Evolutionary conservation across 2,113 vertebrate species (phyloP).

Genomic region (Myotis brandtii): DNA sequence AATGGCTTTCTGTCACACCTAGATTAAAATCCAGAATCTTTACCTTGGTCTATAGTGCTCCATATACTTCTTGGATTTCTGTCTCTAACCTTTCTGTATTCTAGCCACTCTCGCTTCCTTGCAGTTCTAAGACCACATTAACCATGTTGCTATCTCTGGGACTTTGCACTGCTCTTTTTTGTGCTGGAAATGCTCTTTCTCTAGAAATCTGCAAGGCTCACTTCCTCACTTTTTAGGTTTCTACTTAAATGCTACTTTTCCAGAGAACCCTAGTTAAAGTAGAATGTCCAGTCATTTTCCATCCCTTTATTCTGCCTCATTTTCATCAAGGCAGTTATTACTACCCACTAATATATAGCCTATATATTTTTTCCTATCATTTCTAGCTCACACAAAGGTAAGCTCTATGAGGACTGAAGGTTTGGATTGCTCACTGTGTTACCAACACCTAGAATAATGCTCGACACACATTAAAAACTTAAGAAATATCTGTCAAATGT

Average conservation of each 20-base stretch:
- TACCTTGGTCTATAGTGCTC: neutral
- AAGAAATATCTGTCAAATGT: neutral
- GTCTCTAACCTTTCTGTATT: neutral
- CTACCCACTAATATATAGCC: neutral
- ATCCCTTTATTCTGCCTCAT: neutral
- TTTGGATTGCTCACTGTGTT: neutral
- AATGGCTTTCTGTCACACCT: neutral
- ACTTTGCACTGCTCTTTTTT: neutral
- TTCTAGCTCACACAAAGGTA: neutral
- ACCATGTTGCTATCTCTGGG: neutral
- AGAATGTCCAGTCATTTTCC: neutral
- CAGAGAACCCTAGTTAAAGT: neutral
- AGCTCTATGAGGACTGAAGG: neutral
- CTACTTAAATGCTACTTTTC: neutral
- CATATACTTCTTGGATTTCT: neutral
- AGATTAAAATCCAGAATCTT: neutral
- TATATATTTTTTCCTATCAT: neutral
- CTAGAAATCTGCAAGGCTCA: neutral
- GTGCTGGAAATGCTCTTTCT: neutral
- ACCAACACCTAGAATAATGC: neutral
- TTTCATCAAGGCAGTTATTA: neutral
- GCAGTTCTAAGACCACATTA: neutral
- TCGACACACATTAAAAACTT: slow-evolving; percentile 8
- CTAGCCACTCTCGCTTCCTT: neutral
- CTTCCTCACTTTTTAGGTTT: neutral